phyloP scores from a whole-genome alignment of 2,888 invertebrate genomes.

The Drosophila robusta region DNA sequence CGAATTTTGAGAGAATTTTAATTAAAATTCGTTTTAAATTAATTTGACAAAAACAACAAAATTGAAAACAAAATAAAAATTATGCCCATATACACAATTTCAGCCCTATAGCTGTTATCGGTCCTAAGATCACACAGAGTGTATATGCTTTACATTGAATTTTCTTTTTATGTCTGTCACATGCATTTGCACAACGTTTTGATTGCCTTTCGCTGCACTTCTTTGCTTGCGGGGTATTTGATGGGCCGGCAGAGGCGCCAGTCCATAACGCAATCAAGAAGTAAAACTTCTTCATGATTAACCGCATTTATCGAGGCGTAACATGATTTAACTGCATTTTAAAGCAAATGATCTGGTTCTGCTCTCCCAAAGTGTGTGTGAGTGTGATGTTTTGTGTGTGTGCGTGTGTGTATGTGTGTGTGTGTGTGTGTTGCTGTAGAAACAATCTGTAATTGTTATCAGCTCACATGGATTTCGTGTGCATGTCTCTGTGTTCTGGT shows the following conservation, averaged over 20 bases:
- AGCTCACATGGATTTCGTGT: slow-evolving; percentile 27
- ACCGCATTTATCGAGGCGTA: slow-evolving; percentile 78
- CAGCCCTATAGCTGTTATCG: no score
- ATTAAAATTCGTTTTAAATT: background rate
- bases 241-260: slow-evolving; percentile 11
- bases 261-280: slow-evolving; percentile 30
- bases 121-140: no score
- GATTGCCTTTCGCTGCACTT: background rate
- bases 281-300: slow-evolving; percentile 56
- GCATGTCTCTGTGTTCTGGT: slow-evolving; percentile 6
- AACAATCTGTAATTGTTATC: slow-evolving; percentile 46
- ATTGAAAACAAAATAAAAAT: background rate
- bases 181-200: background rate
- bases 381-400: background rate
- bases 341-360: slow-evolving; percentile 69
- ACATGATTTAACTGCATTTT: slow-evolving; percentile 77
- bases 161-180: background rate
- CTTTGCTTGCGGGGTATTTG: slow-evolving; percentile 20
- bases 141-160: no score
- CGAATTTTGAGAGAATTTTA: no score
- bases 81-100: background rate
- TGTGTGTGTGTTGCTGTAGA: slow-evolving; percentile 1
- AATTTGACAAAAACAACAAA: background rate
- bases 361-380: slow-evolving; percentile 10
- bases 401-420: slow-evolving; percentile 1